These are phyloP conservation scores for Cremastobaeus sp. DNA, from an alignment of 2,888 invertebrate species.

Conservation along the genomic window DNA sequence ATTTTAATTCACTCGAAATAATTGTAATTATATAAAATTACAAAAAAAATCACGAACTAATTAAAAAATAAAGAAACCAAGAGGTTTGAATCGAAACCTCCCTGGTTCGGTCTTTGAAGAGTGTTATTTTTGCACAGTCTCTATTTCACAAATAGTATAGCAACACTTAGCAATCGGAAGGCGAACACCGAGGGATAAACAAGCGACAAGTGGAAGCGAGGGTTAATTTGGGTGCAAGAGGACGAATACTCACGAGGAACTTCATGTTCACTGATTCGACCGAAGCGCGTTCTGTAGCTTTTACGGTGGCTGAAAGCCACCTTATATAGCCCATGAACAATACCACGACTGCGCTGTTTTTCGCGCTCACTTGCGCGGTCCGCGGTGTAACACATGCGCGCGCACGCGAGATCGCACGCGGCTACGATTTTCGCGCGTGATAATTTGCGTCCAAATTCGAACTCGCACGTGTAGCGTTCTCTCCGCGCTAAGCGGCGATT, in stretches of 20 bases:
- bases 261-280: conserved; percentile 52
- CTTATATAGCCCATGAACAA: conserved; percentile 52
- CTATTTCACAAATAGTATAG: background rate
- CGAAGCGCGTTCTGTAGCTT: conserved; percentile 54
- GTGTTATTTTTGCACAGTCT: too few species aligned
- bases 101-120: too few species aligned
- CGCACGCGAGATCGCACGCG: conserved; percentile 35
- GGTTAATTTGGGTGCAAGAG: conserved; percentile 10
- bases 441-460: conserved; percentile 29
- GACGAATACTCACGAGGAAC: conserved; percentile 49
- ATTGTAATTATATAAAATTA: too few species aligned
- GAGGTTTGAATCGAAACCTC: too few species aligned
- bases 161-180: background rate
- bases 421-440: conserved; percentile 45
- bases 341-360: conserved; percentile 37
- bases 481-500: background rate
- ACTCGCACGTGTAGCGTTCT: conserved; percentile 28
- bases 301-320: conserved; percentile 32
- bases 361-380: conserved; percentile 45
- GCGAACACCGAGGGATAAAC: conserved; percentile 18
- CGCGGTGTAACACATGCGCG: conserved; percentile 33
- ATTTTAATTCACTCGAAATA: too few species aligned
- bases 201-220: background rate
- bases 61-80: too few species aligned
- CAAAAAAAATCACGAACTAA: too few species aligned